Evolutionary conservation across 2,797 vertebrate genomes (phyloP), one percentile per base, ranked within the genome.

Genomic region (Pampus argenteus): DNA sequence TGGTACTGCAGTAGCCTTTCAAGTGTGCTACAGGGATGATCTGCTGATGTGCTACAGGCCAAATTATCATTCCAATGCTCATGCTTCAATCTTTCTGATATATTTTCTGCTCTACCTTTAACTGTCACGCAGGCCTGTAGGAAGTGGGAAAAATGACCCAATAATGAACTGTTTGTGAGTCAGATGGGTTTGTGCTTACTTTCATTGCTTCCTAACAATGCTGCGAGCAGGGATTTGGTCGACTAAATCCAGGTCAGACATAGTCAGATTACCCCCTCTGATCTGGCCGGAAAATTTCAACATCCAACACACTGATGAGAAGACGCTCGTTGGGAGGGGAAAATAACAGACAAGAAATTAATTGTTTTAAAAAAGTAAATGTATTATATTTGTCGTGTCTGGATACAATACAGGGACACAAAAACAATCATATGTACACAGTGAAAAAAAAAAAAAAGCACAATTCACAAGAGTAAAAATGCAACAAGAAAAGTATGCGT

Each of bases 181-280:
- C 56, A 78, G 57, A 85, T 58, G 71, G 23, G 63, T 59, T 81
- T 66, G 68, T 84, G 56, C 76, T 86, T 81, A 76, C 68, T 71
- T 81, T 71, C 50, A 77, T 69, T 57, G 44, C 17, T 71, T 77
- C 57, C 59, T 42, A 85, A 87, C 82, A 89, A 86, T 77, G 76
- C 75, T 49, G 79, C 18, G 25, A 69, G 75, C 50, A 72, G 67
- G 72, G 86, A 91, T 91, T 92, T 88, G 56, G 14, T 3, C 0
- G 29, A 64, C 63, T 51, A 81, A 92, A 92, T 88, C 81, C 84
- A 88, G 83, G 87, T 82, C 85, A 91, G 61, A 78, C 44, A 20
- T 22, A 56, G 55, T 83, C 75, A 84, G 86, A 86, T 86, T 86
- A 88, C 49, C 49, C 65, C 63, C 58, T 42, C 58, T 36, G 76